phyloP scores from a whole-genome alignment of 2,888 invertebrate genomes.

The Drosophila putrida region DNA sequence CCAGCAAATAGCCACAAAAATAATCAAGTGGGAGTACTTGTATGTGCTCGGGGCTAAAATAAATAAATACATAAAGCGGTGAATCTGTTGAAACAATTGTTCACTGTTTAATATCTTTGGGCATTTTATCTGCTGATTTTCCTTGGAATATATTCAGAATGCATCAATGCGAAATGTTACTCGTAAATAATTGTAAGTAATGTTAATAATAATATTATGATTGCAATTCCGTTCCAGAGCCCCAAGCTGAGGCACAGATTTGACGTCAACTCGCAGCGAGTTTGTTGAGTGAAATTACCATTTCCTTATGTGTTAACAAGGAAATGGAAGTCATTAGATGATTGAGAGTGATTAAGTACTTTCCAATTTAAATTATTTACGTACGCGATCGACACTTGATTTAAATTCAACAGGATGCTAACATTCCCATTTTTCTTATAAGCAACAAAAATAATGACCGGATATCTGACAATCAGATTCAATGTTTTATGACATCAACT shows the following conservation, averaged over 20 bases:
- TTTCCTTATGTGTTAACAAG: constrained; percentile 31
- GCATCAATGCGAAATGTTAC: constrained; percentile 25
- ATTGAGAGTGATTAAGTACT: constrained; percentile 27
- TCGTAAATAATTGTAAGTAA: constrained; percentile 67
- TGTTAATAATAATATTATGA: constrained; percentile 63
- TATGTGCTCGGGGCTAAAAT: constrained; percentile 15
- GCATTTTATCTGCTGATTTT: constrained; percentile 44
- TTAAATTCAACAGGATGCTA: constrained; percentile 20
- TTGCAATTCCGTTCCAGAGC: constrained; percentile 18
- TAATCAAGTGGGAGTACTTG: constrained; percentile 26
- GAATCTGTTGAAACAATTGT: constrained; percentile 46
- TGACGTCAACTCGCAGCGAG: constrained; percentile 45
- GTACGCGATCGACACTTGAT: neutral
- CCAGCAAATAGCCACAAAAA: constrained; percentile 1
- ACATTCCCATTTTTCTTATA: neutral
- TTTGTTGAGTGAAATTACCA: constrained; percentile 15
- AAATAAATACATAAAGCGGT: constrained; percentile 39
- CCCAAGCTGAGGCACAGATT: neutral
- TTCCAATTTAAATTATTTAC: constrained; percentile 5
- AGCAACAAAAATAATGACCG: no score
- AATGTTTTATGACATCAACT: neutral
- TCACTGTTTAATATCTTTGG: constrained; percentile 55
- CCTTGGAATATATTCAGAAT: constrained; percentile 41
- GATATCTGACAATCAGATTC: neutral
- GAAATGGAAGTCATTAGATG: constrained; percentile 46